Evolutionary conservation across 2,888 invertebrate genomes (phyloP).

Genomic region (Blera fallax): DNA sequence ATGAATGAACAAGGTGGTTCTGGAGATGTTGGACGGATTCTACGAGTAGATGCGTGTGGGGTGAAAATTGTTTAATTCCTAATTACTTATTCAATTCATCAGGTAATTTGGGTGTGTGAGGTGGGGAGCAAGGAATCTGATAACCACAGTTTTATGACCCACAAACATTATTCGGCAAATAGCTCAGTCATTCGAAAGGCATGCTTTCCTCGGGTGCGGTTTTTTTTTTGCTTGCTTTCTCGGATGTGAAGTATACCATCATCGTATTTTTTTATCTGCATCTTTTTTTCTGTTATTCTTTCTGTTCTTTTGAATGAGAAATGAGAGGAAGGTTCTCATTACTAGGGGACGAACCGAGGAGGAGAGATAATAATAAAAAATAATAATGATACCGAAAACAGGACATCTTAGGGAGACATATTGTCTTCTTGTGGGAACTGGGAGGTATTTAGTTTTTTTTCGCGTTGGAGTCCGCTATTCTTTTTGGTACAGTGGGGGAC

Average conservation of each 20-base stretch:
- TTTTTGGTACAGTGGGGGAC: not conserved
- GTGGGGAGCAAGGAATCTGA: slow-evolving; percentile 11
- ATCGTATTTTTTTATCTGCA: slow-evolving; percentile 55
- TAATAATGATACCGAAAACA: slow-evolving; percentile 20
- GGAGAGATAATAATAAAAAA: slow-evolving; percentile 34
- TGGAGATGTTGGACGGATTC: slow-evolving; percentile 13
- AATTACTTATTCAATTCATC: slow-evolving; percentile 57
- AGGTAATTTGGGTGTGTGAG: slow-evolving; percentile 33
- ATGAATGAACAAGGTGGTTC: slow-evolving; percentile 4
- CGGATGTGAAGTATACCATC: slow-evolving; percentile 1
- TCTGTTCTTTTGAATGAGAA: slow-evolving; percentile 12
- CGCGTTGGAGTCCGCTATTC: not conserved
- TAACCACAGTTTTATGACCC: slow-evolving; percentile 46
- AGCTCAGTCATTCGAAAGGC: slow-evolving; percentile 33
- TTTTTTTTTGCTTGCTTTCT: not conserved
- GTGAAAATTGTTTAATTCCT: slow-evolving; percentile 18
- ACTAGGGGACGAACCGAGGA: not conserved
- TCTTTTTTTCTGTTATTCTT: slow-evolving; percentile 28
- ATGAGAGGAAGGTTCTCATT: slow-evolving; percentile 11
- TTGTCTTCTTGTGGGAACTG: slow-evolving; percentile 23
- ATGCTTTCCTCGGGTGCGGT: slow-evolving; percentile 11
- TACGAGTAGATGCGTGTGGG: slow-evolving; percentile 2
- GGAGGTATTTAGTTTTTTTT: slow-evolving; percentile 18
- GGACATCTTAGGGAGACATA: slow-evolving; percentile 40
- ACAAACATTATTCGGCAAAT: slow-evolving; percentile 51